phyloP scores from a whole-genome alignment of 1,140 invertebrate species.

The Contarinia nasturtii region DNA sequence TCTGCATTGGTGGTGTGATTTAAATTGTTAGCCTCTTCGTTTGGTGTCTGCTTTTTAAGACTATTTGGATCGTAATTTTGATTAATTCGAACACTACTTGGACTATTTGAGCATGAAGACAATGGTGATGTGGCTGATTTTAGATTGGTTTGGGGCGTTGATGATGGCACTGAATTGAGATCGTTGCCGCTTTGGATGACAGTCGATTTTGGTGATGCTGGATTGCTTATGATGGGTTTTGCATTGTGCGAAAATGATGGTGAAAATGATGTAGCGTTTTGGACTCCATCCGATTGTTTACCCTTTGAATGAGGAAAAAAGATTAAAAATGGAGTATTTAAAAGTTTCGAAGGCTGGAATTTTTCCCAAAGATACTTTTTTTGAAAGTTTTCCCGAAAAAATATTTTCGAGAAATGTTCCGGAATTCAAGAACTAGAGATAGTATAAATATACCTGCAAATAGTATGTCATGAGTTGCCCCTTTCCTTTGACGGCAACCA shows the following conservation, averaged over 20 bases:
- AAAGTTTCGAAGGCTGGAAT: too few species aligned
- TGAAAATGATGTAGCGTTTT: neutral
- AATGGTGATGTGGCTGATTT: neutral
- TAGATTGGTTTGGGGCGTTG: neutral
- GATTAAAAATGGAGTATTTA: too few species aligned
- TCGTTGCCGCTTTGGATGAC: slow-evolving; percentile 1
- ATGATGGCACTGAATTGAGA: neutral
- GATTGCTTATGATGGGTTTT: neutral
- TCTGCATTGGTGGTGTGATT: too few species aligned
- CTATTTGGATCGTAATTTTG: neutral
- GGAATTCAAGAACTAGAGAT: neutral
- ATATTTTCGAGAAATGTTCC: too few species aligned
- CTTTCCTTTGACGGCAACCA: slow-evolving; percentile 87
- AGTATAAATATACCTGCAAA: slow-evolving; percentile 52
- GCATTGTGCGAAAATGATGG: neutral
- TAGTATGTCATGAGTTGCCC: slow-evolving; percentile 92
- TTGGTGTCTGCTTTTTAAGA: too few species aligned
- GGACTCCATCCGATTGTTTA: neutral
- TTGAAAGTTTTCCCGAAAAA: too few species aligned
- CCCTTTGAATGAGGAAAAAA: too few species aligned
- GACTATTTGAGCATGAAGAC: slow-evolving; percentile 11
- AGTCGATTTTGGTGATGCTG: neutral
- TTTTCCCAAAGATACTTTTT: too few species aligned
- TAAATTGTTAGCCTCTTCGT: too few species aligned
- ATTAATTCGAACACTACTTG: slow-evolving; percentile 14